These are phyloP conservation scores for Pampusana beccarii DNA, from an alignment of 2,113 vertebrate genomes.

Conservation along the genomic window DNA sequence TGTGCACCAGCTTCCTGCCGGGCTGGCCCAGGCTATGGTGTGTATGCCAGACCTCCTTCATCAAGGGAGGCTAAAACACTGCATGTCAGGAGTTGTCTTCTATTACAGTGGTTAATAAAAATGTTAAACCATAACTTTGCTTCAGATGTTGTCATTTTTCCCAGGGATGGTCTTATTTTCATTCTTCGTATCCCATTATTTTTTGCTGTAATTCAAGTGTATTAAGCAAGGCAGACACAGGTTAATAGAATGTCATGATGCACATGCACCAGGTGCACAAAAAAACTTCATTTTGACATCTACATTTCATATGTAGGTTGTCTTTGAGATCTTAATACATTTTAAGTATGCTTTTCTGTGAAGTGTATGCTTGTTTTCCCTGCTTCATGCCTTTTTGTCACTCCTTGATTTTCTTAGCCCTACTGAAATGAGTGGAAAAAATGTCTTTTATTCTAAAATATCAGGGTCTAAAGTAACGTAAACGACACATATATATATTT, in stretches of 20 bases:
- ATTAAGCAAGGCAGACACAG: not conserved
- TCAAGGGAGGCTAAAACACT: not conserved
- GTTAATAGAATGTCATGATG: not conserved
- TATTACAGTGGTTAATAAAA: not conserved
- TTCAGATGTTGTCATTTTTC: not conserved
- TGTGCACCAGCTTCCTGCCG: not conserved
- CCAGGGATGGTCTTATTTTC: not conserved
- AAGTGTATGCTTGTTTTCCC: not conserved
- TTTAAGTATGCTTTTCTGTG: not conserved
- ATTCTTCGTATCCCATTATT: not conserved
- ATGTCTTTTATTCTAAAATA: not conserved
- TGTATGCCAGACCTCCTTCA: conserved; percentile 1
- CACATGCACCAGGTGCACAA: not conserved
- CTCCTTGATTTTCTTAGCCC: not conserved
- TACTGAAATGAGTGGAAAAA: not conserved
- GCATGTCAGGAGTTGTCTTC: not conserved
- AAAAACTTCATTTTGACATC: not conserved
- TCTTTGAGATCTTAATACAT: not conserved
- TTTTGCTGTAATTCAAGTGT: not conserved
- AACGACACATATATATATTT: not conserved
- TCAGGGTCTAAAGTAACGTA: not conserved
- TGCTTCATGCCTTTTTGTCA: not conserved
- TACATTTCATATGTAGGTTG: not conserved
- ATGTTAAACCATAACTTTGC: not conserved
- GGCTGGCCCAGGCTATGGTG: not conserved